These are phyloP conservation scores for Tarsius wallacei DNA, from an alignment of 2,797 vertebrate species.

Conservation along the genomic window DNA sequence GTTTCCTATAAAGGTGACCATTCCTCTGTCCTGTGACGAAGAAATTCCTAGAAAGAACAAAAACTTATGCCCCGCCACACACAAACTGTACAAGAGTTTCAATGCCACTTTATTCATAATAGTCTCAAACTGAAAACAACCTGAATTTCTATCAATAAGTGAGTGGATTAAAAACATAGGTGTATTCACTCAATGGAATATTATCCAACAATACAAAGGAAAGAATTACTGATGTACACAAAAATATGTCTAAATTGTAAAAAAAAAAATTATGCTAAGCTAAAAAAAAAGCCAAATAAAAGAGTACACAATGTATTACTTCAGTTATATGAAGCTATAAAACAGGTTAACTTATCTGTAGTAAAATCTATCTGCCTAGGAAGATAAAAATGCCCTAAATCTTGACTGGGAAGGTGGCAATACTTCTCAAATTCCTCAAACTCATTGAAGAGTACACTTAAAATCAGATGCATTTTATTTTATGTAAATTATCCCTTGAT, in stretches of 20 bases:
- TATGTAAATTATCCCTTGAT: background rate
- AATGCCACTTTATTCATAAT: background rate
- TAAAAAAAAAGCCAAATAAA: background rate
- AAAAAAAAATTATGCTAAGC: background rate
- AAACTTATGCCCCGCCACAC: background rate
- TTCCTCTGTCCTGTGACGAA: background rate
- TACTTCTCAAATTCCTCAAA: background rate
- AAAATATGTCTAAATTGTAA: background rate
- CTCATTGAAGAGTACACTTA: background rate
- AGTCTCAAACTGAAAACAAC: no score
- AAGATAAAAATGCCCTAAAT: background rate
- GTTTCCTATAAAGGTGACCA: background rate
- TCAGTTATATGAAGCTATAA: background rate
- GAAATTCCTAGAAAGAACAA: background rate
- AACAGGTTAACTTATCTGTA: background rate
- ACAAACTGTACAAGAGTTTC: background rate
- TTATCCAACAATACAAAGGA: background rate
- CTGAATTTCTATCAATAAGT: background rate
- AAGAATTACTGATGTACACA: background rate
- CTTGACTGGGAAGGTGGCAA: background rate
- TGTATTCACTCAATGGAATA: background rate
- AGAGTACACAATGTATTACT: background rate
- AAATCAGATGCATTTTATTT: background rate
- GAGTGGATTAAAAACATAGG: background rate
- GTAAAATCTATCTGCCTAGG: background rate